A percentile compares a stretch with the other conserved stretches of the same genome.
Conservation (phyloP, 2,797 vertebrate genomes). For the Sebastes hubbsi region DNA sequence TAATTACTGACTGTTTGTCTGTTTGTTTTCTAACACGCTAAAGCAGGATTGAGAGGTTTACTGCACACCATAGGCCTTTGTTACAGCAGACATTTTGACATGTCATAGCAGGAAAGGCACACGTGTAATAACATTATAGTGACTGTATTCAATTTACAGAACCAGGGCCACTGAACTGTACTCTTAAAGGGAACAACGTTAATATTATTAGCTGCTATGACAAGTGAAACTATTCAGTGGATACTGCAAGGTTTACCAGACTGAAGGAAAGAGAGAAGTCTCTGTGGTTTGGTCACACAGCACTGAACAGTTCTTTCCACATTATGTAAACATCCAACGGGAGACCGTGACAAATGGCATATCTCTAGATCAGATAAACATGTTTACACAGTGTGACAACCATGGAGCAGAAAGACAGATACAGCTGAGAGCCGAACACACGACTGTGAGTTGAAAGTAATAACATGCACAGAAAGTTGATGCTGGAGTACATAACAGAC, state of each 20-base stretch:
- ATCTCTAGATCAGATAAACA: constrained; percentile 23
- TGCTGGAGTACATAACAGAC: not conserved
- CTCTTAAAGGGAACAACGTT: not conserved
- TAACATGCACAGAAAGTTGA: not conserved
- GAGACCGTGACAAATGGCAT: constrained; percentile 27
- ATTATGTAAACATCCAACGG: constrained; percentile 20
- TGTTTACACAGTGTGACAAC: constrained; percentile 26
- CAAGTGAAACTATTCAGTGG: not conserved
- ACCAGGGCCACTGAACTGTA: not conserved
- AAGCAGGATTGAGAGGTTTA: not conserved
- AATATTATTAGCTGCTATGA: not conserved
- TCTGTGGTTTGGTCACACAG: constrained; percentile 1
- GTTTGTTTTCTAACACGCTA: not conserved
- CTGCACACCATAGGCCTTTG: not conserved
- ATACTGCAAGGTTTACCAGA: not conserved
- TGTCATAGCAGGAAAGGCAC: not conserved
- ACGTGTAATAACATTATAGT: not conserved
- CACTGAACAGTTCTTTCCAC: constrained; percentile 28
- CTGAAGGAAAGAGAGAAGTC: not conserved
- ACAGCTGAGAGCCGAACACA: not conserved
- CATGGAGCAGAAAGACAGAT: not conserved
- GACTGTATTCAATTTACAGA: not conserved
- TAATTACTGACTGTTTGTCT: too few species aligned
- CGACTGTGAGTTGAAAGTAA: not conserved
- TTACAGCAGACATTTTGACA: not conserved